A percentile compares a stretch with the other conserved stretches of the same genome.
Evolutionary conservation across 2,797 vertebrate genomes (phyloP).

Genomic region (Neosilurus hyrtlii): DNA sequence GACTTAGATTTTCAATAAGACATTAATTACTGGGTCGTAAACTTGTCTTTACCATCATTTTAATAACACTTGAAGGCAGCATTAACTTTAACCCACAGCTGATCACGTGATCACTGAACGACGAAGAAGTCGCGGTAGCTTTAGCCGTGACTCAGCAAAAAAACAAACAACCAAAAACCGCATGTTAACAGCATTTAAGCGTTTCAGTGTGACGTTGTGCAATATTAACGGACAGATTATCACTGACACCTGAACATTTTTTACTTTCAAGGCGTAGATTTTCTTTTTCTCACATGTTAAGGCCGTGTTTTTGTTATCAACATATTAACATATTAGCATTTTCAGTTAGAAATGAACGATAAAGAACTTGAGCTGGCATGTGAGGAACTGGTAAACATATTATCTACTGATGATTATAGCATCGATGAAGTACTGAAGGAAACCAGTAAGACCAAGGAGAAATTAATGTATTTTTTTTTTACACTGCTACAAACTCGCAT

Average conservation of each 20-base stretch:
- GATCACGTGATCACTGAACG: constrained; percentile 13
- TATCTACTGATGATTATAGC: not conserved
- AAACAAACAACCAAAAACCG: not conserved
- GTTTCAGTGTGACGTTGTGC: not conserved
- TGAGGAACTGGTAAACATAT: not conserved
- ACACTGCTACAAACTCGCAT: not conserved
- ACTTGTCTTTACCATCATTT: not conserved
- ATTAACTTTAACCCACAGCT: not conserved
- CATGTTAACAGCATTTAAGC: not conserved
- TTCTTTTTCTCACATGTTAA: not conserved
- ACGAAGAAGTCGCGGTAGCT: not conserved
- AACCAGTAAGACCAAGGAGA: not conserved
- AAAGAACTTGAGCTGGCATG: not conserved
- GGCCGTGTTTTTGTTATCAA: not conserved
- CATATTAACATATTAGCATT: constrained; percentile 1
- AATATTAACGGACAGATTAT: not conserved
- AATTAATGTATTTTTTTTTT: not conserved
- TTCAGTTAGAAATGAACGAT: not conserved
- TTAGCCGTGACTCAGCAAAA: too few relatives aligned
- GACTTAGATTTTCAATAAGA: not conserved
- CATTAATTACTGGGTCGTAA: not conserved
- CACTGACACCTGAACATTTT: not conserved
- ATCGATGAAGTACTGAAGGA: not conserved
- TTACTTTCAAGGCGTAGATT: not conserved
- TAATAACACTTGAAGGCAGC: not conserved